These are phyloP conservation scores for Andrena flavipes DNA, from an alignment of 2,888 invertebrate species.

Conservation along the genomic window DNA sequence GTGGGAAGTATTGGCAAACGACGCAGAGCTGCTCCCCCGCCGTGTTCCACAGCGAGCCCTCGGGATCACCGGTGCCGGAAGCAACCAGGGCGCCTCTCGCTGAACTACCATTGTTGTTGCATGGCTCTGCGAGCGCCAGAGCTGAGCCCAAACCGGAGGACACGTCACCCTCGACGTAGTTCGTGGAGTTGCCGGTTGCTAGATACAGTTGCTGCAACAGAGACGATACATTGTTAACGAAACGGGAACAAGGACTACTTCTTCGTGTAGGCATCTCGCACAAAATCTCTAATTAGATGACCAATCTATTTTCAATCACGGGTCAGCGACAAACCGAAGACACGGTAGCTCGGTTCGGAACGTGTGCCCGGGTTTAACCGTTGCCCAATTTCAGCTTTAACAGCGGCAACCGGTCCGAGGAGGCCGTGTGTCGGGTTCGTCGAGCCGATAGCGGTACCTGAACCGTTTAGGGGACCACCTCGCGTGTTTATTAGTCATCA, in stretches of 20 bases:
- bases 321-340: too few species aligned
- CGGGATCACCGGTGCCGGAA: slow-evolving; percentile 83
- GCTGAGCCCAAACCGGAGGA: slow-evolving; percentile 81
- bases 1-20: slow-evolving; percentile 92
- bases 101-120: slow-evolving; percentile 78
- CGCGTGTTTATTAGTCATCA: neutral
- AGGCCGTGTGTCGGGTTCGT: neutral
- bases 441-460: neutral
- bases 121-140: slow-evolving; percentile 86
- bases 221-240: neutral
- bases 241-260: neutral
- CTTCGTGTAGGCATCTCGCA: too few species aligned
- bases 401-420: neutral
- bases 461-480: neutral
- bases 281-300: neutral
- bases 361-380: neutral
- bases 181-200: slow-evolving; percentile 89
- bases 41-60: slow-evolving; percentile 86
- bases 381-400: neutral
- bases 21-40: slow-evolving; percentile 90
- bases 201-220: slow-evolving; percentile 91
- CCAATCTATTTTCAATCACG: neutral
- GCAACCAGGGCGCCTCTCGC: slow-evolving; percentile 80
- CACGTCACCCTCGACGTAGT: slow-evolving; percentile 86
- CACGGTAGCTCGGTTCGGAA: too few species aligned